Base-by-base conservation (phyloP, 2,797 vertebrate species). In the Smutsia temminckii region DNA sequence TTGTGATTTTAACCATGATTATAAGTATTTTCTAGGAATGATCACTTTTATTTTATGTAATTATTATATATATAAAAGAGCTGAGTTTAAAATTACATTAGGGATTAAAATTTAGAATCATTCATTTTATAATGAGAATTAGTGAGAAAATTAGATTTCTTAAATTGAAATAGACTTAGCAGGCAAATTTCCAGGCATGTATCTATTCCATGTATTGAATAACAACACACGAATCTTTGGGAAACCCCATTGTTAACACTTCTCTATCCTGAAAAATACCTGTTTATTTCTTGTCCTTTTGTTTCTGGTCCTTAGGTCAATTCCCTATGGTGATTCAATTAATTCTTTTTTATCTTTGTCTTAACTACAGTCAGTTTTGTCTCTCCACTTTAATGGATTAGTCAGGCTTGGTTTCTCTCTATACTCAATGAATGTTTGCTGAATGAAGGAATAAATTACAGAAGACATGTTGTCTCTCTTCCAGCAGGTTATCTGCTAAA, bases 401-500 rank as follows among this genome's bases (percentile, higher is more conserved):
- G 34, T 95, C 64, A 80, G 64, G 51, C 71, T 63, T 68, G n/a
- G 18, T 77, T 96, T 97, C 64, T 29, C 32, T 93, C 13, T 69
- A 7, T 89, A 74, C 2, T 51, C 61, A 95, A 29, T 79, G 71
- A 71, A 74, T 86, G 29, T 93, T 95, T 96, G 46, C 66, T 37
- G 49, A 95, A 53, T 88, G 51, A 91, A 94, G 66, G 59, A 92
- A 84, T 93, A 85, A 81, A 95, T 94, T 89, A 74, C 81, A 93
- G 90, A 88, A 93, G 93, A 74, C 63, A 84, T 79, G 51, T 86
- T 93, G 3, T 86, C 13, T 84, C 27, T 85, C 53, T 92, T 92
- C 25, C 20, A 94, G 27, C 37, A 84, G 40, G 25, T 84, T 89
- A 89, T 91, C 69, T 89, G 64, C 40, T 96, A 80, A 96, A 95